These are phyloP conservation scores for Brachionus sp. DNA, from an alignment of 1,140 invertebrate genomes.

Conservation along the genomic window DNA sequence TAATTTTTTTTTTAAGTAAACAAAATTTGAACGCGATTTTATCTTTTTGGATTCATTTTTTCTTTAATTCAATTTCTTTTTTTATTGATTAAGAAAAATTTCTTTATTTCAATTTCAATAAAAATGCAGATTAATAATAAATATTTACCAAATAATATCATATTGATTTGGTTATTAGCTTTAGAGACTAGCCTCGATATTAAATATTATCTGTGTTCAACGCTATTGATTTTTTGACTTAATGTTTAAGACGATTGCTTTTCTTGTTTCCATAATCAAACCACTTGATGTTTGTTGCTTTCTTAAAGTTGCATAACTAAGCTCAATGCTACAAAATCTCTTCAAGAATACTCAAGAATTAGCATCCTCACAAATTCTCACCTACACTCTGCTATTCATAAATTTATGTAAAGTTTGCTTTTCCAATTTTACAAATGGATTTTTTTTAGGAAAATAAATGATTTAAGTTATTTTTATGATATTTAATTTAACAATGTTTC, in stretches of 20 bases:
- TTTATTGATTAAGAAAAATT: slow-evolving; percentile 30
- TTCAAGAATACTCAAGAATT: no score
- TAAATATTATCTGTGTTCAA: not conserved
- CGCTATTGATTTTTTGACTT: not conserved
- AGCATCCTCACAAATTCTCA: no score
- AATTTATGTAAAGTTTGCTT: no score
- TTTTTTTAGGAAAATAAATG: no score
- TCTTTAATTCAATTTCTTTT: slow-evolving; percentile 1
- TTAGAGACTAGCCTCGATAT: slow-evolving; percentile 31
- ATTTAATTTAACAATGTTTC: no score
- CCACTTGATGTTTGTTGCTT: not conserved
- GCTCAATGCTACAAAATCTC: not conserved
- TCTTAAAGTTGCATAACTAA: not conserved
- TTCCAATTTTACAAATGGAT: no score
- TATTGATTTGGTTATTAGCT: slow-evolving; percentile 23
- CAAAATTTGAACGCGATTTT: slow-evolving; percentile 9
- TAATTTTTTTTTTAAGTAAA: not conserved
- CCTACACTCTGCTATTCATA: no score
- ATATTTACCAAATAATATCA: slow-evolving; percentile 25
- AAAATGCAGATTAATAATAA: slow-evolving; percentile 38
- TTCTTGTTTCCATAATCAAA: not conserved
- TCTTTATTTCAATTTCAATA: slow-evolving; percentile 12
- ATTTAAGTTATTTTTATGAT: no score
- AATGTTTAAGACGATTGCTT: not conserved
- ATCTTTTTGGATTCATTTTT: not conserved